A percentile compares a stretch with the other conserved stretches of the same genome.
These are phyloP conservation scores for Progne subis DNA, from an alignment of 2,113 vertebrate genomes.

Conservation along the genomic window DNA sequence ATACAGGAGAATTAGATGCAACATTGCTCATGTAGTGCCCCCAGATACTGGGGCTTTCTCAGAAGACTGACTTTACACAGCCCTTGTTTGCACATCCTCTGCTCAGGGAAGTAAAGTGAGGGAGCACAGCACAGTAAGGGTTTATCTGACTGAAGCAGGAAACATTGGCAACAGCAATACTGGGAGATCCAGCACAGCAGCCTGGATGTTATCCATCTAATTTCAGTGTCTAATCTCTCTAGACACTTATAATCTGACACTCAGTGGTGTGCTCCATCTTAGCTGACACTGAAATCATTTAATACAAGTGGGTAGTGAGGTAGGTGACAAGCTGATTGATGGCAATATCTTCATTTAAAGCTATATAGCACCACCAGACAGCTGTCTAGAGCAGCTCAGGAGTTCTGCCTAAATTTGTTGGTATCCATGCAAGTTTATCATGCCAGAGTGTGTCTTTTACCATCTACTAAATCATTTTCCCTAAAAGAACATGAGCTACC, in stretches of 20 bases:
- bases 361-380: not conserved
- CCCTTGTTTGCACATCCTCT: not conserved
- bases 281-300: constrained; percentile 64
- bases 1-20: not conserved
- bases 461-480: not conserved
- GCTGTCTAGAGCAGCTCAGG: not conserved
- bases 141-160: not conserved
- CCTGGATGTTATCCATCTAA: constrained; percentile 52
- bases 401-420: not conserved
- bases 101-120: not conserved
- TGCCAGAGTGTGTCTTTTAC: not conserved
- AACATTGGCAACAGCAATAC: not conserved
- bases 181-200: not conserved
- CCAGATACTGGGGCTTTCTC: not conserved
- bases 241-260: constrained; percentile 63
- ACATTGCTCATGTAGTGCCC: not conserved
- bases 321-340: constrained; percentile 63
- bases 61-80: not conserved
- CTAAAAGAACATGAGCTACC: not conserved
- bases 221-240: constrained; percentile 63
- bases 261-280: constrained; percentile 54
- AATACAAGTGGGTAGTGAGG: constrained; percentile 57
- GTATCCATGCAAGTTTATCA: not conserved
- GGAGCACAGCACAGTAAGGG: not conserved
- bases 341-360: constrained; percentile 29